phyloP scores from a whole-genome alignment of 2,888 invertebrate genomes.

The Arrhopalites spinosus region DNA sequence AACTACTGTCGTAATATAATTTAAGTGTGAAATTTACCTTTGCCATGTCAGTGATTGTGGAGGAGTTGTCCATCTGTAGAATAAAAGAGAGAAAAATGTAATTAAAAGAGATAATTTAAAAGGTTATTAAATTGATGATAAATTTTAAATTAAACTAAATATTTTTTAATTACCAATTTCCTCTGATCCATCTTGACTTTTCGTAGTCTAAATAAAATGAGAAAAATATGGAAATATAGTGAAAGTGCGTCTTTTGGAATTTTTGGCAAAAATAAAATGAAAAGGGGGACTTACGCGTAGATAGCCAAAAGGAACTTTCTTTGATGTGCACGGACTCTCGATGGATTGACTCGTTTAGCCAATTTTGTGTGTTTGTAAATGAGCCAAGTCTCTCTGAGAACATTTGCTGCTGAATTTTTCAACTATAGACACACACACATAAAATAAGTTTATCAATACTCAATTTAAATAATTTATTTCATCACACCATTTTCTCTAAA shows the following conservation, averaged over 20 bases:
- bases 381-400: slow-evolving; percentile 98
- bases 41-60: slow-evolving; percentile 99
- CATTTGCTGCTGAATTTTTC: slow-evolving; percentile 99
- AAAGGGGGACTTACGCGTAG: slow-evolving; percentile 83
- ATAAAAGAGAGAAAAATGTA: too few species aligned
- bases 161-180: too few species aligned
- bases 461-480: too few species aligned
- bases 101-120: too few species aligned
- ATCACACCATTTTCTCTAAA: too few species aligned
- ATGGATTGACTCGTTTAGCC: slow-evolving; percentile 94
- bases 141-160: too few species aligned
- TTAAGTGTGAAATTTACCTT: too few species aligned
- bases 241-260: background rate
- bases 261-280: too few species aligned
- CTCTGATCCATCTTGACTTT: slow-evolving; percentile 99
- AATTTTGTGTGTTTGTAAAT: slow-evolving; percentile 99
- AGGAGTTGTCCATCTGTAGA: slow-evolving; percentile 98
- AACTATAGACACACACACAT: slow-evolving; percentile 69
- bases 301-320: slow-evolving; percentile 99
- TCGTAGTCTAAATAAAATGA: slow-evolving; percentile 72
- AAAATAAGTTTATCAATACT: background rate
- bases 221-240: background rate
- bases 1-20: too few species aligned
- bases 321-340: slow-evolving; percentile 96
- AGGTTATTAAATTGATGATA: too few species aligned